Base-by-base conservation (phyloP, 2,797 vertebrate genomes). In the Epinephelus malabaricus region DNA sequence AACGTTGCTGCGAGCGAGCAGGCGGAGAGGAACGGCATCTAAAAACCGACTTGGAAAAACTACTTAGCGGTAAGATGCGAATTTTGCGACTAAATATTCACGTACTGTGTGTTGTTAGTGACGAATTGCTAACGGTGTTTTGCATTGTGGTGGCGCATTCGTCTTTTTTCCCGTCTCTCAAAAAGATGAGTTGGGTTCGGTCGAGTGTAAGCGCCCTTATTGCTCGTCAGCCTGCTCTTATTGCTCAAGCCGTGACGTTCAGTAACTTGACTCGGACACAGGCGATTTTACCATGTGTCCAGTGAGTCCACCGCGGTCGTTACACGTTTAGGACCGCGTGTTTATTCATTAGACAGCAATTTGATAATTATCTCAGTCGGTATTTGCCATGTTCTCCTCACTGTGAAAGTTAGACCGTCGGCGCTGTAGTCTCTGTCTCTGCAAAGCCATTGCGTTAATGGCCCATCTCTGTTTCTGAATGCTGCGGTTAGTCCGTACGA, bases 21-120 rank as follows among this genome's bases (percentile, higher is more conserved):
- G 96, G 95, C 93, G 90, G 93, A 94, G 93, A 95, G 95, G 94
- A 90, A 93, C 92, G 91, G 95, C 95, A 95, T 96, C 95, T 95
- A 90, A 94, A 95, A 96, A 95, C 70, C 93, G 83, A 95, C 92
- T 95, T 94, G 95, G 86, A 95, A 96, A 97, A 97, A 96, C 96
- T 97, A 96, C 93, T 95, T 95, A 93, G 87, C 94, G 97, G 97
- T 97, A 96, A 97, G 96, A 87, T 86, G 91, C 89, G 84, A 81
- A 90, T 92, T 89, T 82, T 88, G 84, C 82, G 93, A 90, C 94
- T 87, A 79, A 92, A 95, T 92, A 95, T 93, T 94, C 91, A 92
- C 88, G 47, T 90, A 59, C 92, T 85, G 56, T 40, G 83, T 85
- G 74, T 78, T 92, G 92, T 94, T 88, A 66, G 81, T 88, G 38